A percentile compares a stretch with the other conserved stretches of the same genome.
These are phyloP conservation scores for Coreoperca whiteheadi DNA, from an alignment of 2,113 vertebrate species.

Conservation along the genomic window DNA sequence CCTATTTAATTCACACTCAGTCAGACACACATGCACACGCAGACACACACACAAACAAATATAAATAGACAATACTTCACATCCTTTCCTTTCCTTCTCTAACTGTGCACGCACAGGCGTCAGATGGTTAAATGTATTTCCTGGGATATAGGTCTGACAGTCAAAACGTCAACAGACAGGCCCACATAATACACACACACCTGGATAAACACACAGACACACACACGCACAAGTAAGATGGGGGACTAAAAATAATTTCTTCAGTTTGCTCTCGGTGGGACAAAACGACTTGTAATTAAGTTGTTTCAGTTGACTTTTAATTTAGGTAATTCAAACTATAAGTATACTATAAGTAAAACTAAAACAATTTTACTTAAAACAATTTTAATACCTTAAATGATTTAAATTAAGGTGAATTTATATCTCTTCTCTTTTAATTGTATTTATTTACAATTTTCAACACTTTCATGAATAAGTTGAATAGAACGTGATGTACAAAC, in stretches of 20 bases:
- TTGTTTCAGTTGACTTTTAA: background rate
- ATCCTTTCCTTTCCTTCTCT: slow-evolving; percentile 7
- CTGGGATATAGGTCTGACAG: slow-evolving; percentile 18
- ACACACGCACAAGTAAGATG: background rate
- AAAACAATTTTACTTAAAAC: background rate
- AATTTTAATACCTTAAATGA: background rate
- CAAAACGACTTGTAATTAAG: slow-evolving; percentile 9
- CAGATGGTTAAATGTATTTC: slow-evolving; percentile 37
- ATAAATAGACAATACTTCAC: slow-evolving; percentile 39
- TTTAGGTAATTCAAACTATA: background rate
- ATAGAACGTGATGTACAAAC: slow-evolving; percentile 15
- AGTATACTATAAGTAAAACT: no score
- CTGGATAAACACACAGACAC: background rate
- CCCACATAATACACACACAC: background rate
- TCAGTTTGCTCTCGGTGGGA: background rate
- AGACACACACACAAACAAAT: slow-evolving; percentile 21
- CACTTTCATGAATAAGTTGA: background rate
- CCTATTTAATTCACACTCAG: slow-evolving; percentile 26
- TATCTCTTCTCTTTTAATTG: background rate
- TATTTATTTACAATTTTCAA: background rate
- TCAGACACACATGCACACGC: background rate
- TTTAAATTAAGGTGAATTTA: background rate
- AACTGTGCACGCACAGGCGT: background rate
- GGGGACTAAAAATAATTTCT: slow-evolving; percentile 13
- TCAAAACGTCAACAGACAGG: slow-evolving; percentile 8